Evolutionary conservation across 2,797 vertebrate genomes (phyloP), one percentile per base, ranked within the genome.

Genomic region (Sebastes aleutianus): DNA sequence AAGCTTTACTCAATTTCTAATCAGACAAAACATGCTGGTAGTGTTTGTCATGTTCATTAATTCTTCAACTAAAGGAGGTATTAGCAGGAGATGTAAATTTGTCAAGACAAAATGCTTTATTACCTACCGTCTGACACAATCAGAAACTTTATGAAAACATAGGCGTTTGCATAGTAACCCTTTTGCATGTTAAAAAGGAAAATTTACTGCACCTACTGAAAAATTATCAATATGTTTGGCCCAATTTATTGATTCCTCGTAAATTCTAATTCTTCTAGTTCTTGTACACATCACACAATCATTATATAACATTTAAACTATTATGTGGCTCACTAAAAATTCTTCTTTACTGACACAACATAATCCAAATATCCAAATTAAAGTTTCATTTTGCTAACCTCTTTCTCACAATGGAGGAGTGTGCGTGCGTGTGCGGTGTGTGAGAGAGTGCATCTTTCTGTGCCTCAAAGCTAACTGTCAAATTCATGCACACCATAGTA

Each of bases 381-480:
- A 29, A 53, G 5, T 36, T 6, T 78, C 2, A 70, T 54, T 75
- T 36, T 16, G 9, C 13, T 76, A 82, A 74, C 57, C 10, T 54
- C 22, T 78, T 61, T 61, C 22, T 58, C 31, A 65, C 13, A 36
- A 14, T 67, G 36, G 5, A 14, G 1, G 6, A n/a, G 36, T 34
- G 14, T 65, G 9, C 39, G n/a, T 22, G 54, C 50, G 43, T 31
- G 66, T 53, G 39, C 31, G 59, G 57, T 29, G 64, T 61, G 47
- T 34, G 32, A 7, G 5, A 29, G 24, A 53, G 66, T 4, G 20
- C 69, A 72, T 70, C 4, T 87, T 68, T 77, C 50, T 65, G 73
- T 76, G 66, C 74, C 80, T 90, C 63, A 83, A 85, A 88, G 66
- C 83, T 75, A 94, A 94, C 93, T 88, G 91, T 91, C 86, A 92